Base-by-base conservation (phyloP, 2,888 invertebrate species). In the Luffia ferchaultella region DNA sequence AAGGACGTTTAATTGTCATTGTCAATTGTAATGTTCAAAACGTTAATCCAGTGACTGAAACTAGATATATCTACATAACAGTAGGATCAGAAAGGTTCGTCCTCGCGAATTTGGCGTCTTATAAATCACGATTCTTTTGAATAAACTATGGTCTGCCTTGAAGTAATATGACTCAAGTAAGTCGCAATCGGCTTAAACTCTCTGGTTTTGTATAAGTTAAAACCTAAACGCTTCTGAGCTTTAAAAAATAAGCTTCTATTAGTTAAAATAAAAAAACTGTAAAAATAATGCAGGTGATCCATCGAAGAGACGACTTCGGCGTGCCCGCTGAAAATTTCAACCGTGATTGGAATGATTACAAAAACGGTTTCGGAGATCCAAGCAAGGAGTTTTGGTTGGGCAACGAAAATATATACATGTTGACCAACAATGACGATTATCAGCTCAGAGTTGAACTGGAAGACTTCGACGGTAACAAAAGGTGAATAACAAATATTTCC, bases 281-380 rank as follows among this genome's bases (percentile, higher is more conserved):
- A n/a, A n/a, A n/a, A n/a, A n/a, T n/a, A n/a, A n/a, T n/a, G n/a
- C 63, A 96, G 96, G 93, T 95, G 1, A 95, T 96, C 60, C 96
- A 96, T 85, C 85, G 95, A 17, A 86, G 96, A 53, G 95, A 95
- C 65, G 95, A 96, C 70, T 94, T 89, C 66, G 95, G 94, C 1
- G 89, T 93, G 18, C 93, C 94, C 0, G 86, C 94, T 0, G 95
- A 95, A 72, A 95, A 94, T 70, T 96, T 96, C 80, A 95, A 95
- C 72, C 85, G 94, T 1, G 95, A 95, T 71, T 96, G 96, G 95
- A 89, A 91, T 52, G 95, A 96, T 65, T 96, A 96, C 73, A 95
- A 95, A 70, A 95, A 95, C 65, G 96, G 96, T 1, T 96, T 96
- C 67, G 96, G 95, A 2, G 95, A 96, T 77, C 93, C 95, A 0